phyloP scores from a whole-genome alignment of 2,797 vertebrate genomes.

The Phyllotis vaccarum region DNA sequence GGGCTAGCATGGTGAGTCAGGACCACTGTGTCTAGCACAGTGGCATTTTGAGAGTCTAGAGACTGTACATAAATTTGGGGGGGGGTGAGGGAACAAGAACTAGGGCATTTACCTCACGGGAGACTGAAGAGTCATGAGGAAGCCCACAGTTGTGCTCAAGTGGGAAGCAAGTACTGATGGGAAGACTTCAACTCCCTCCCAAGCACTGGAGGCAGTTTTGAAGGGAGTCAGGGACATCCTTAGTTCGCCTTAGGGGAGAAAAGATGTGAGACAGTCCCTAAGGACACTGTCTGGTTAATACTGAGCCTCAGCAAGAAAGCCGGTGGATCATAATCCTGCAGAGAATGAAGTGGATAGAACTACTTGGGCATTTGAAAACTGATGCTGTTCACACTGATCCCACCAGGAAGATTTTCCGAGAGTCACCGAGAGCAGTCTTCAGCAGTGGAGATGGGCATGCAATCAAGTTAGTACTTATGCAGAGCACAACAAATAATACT shows the following conservation, averaged over 20 bases:
- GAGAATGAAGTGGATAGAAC: neutral
- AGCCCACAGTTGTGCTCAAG: neutral
- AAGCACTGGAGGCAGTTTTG: neutral
- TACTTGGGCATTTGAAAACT: rapidly evolving
- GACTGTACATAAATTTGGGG: neutral
- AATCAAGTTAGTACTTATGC: neutral
- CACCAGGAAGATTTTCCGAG: neutral
- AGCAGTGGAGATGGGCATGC: rapidly evolving
- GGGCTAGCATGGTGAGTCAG: neutral
- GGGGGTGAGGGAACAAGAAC: neutral
- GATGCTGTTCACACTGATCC: rapidly evolving
- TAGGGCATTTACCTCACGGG: neutral
- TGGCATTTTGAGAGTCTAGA: neutral
- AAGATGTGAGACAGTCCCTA: neutral
- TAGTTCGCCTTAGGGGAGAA: neutral
- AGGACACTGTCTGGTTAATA: rapidly evolving
- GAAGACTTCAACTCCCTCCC: rapidly evolving
- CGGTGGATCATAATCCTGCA: neutral
- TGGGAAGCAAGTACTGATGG: neutral
- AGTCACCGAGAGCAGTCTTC: neutral
- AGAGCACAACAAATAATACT: neutral
- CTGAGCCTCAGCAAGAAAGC: neutral
- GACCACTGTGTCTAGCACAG: rapidly evolving
- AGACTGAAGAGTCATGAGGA: neutral
- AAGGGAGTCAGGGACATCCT: neutral